phyloP scores from a whole-genome alignment of 2,888 invertebrate genomes.

The Prenolepis imparis region DNA sequence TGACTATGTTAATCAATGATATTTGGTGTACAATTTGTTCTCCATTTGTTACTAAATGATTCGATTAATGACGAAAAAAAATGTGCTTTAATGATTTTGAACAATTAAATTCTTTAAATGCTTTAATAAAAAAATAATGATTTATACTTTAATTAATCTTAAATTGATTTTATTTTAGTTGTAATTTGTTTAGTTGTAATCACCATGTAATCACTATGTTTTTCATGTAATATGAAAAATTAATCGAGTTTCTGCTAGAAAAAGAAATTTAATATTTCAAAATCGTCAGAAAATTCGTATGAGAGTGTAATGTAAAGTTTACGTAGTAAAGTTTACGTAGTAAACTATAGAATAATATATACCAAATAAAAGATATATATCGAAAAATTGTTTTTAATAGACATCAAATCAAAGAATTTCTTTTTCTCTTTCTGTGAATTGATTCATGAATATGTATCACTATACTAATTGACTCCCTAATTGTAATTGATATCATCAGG shows the following conservation, averaged over 20 bases:
- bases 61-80: not conserved
- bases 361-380: too few relatives aligned
- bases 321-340: not conserved
- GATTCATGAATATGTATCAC: not conserved
- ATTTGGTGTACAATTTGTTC: not conserved
- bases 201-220: not conserved
- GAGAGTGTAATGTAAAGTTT: not conserved
- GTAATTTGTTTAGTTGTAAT: not conserved
- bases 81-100: not conserved
- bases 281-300: not conserved
- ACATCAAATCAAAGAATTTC: not conserved
- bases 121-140: not conserved
- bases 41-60: not conserved
- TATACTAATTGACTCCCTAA: not conserved
- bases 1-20: not conserved
- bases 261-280: not conserved
- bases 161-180: not conserved
- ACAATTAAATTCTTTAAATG: not conserved
- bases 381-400: not conserved
- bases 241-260: not conserved
- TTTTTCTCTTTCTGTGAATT: not conserved
- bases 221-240: not conserved
- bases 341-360: not conserved
- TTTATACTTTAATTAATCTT: not conserved
- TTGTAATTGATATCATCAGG: not conserved